A percentile compares a stretch with the other conserved stretches of the same genome.
Conservation (phyloP, 2,797 vertebrate genomes). For the Acomys russatus region DNA sequence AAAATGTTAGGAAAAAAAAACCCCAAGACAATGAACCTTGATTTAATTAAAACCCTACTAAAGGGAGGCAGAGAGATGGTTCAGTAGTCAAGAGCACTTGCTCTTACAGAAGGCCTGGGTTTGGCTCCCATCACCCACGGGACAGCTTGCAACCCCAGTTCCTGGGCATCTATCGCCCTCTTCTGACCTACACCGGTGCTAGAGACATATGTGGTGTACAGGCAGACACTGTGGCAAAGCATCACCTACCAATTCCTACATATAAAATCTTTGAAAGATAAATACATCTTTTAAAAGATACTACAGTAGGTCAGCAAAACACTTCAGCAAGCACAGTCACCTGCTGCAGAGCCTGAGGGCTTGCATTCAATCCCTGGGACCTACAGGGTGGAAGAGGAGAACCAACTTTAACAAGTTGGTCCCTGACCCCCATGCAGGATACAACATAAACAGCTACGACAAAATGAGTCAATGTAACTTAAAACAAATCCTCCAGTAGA, state of each 20-base stretch:
- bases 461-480: not conserved
- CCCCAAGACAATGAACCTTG: not conserved
- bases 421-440: not conserved
- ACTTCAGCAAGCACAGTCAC: not conserved
- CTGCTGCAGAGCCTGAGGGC: too few species aligned
- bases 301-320: not conserved
- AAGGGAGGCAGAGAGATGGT: not conserved
- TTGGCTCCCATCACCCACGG: too few species aligned
- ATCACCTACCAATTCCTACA: not conserved
- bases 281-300: not conserved
- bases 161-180: not conserved
- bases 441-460: not conserved
- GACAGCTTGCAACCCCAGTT: not conserved
- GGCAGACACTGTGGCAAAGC: not conserved
- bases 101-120: not conserved
- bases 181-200: not conserved
- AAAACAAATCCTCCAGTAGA: not conserved
- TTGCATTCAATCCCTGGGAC: not conserved
- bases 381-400: not conserved
- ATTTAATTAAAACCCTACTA: constrained; percentile 3
- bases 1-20: not conserved
- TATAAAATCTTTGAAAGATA: not conserved
- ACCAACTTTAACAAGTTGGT: not conserved
- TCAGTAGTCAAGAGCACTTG: not conserved
- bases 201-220: not conserved